A percentile compares a stretch with the other conserved stretches of the same genome.
Evolutionary conservation across 2,888 invertebrate species (phyloP).

Genomic region (Geotrupes spiniger): DNA sequence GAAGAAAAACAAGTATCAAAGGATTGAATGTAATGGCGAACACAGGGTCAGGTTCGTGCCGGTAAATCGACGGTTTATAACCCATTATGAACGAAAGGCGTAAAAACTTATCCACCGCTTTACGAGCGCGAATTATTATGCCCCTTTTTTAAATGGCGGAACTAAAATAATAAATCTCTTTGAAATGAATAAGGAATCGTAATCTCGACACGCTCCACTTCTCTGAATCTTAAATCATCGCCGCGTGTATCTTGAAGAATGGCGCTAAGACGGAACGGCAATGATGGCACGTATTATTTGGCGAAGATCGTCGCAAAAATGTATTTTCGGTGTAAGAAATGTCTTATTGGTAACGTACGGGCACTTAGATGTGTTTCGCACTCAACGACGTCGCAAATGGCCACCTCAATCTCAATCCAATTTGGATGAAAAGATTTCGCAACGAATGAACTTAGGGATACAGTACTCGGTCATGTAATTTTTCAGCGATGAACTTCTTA

Average conservation of each 20-base stretch:
- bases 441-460: conserved; percentile 21
- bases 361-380: conserved; percentile 39
- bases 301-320: conserved; percentile 31
- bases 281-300: conserved; percentile 31
- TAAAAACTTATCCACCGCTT: no score
- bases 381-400: conserved; percentile 22
- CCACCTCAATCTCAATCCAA: conserved; percentile 33
- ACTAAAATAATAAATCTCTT: conserved; percentile 29
- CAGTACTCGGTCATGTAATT: conserved; percentile 6
- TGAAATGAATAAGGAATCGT: conserved; percentile 39
- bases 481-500: conserved; percentile 1
- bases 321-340: conserved; percentile 36
- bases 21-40: no score
- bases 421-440: conserved; percentile 26
- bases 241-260: conserved; percentile 39
- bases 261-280: conserved; percentile 27
- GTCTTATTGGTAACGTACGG: conserved; percentile 34
- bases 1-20: no score
- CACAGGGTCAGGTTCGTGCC: no score
- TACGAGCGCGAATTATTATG: no score
- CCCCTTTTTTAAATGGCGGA: background rate
- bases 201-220: conserved; percentile 46
- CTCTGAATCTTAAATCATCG: conserved; percentile 46
- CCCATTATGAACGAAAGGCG: no score
- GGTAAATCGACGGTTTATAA: no score